Percentiles rank a stretch among this genome's conserved stretches.
Evolutionary conservation across 1,140 invertebrate species (phyloP).

Genomic region (Sycophila sp.): DNA sequence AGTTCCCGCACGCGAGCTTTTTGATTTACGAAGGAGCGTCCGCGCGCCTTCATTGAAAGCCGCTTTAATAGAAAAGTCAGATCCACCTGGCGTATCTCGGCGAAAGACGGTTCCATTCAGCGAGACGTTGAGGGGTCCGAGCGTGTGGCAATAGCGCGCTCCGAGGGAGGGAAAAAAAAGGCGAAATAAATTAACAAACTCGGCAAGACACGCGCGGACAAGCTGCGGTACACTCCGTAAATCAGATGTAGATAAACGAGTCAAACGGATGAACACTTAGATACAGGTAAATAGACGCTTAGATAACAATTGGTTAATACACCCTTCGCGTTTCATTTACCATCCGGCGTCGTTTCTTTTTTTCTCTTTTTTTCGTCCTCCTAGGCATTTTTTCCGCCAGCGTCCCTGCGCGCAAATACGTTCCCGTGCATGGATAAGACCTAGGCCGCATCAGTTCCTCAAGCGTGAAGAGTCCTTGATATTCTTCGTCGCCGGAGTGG

Average conservation of each 20-base stretch:
- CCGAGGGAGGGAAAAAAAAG: not conserved
- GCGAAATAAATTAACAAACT: not conserved
- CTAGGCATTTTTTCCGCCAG: too few species aligned
- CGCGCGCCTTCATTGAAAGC: too few species aligned
- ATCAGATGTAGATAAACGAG: constrained; percentile 16
- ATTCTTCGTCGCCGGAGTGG: not conserved
- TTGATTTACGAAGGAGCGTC: too few species aligned
- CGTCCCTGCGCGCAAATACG: too few species aligned
- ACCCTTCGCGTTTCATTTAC: not conserved
- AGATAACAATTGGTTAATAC: constrained; percentile 10
- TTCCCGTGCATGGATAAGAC: constrained; percentile 40
- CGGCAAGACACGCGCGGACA: not conserved
- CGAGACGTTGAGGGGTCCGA: not conserved
- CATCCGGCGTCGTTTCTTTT: not conserved
- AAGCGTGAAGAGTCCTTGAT: constrained; percentile 57
- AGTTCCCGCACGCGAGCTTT: not conserved
- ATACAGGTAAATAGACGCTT: constrained; percentile 36
- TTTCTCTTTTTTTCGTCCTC: not conserved
- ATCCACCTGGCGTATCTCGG: not conserved
- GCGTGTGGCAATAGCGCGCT: not conserved
- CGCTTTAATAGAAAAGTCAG: not conserved
- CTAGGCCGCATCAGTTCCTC: constrained; percentile 53
- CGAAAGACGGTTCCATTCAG: not conserved
- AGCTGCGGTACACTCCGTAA: not conserved
- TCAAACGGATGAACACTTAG: not conserved